A percentile compares a stretch with the other conserved stretches of the same genome.
These are phyloP conservation scores for Halcyon leucocephala DNA, from an alignment of 2,797 vertebrate genomes.

Conservation along the genomic window DNA sequence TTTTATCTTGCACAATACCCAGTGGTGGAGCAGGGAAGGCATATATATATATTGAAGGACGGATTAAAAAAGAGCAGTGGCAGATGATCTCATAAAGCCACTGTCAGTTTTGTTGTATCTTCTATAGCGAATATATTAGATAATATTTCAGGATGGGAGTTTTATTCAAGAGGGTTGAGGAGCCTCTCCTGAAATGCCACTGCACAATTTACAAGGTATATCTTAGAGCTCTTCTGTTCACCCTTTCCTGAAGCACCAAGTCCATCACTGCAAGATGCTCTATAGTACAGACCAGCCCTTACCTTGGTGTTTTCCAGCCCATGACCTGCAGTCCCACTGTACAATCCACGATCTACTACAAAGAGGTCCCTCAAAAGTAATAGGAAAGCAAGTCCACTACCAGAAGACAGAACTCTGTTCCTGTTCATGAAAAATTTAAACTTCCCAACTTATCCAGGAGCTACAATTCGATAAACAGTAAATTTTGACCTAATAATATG, in stretches of 20 bases:
- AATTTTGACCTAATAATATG: neutral
- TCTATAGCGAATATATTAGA: neutral
- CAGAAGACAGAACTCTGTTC: no score
- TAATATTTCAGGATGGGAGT: neutral
- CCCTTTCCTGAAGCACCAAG: neutral
- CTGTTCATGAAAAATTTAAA: no score
- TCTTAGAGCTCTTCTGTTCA: neutral
- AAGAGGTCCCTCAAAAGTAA: neutral
- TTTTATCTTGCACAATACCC: neutral
- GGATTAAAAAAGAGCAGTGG: neutral
- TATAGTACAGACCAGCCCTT: neutral
- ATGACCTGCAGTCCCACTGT: neutral
- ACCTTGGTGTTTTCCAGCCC: neutral
- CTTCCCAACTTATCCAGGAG: neutral
- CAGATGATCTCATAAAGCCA: neutral
- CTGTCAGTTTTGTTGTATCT: neutral
- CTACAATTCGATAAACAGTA: neutral
- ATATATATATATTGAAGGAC: neutral
- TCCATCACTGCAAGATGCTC: neutral
- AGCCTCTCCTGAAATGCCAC: neutral
- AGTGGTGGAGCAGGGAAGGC: neutral
- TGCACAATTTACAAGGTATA: neutral
- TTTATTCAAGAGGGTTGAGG: neutral
- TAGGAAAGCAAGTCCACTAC: neutral
- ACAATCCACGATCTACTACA: neutral